Evolutionary conservation across 2,113 vertebrate species (phyloP).

Genomic region (Pelodiscus sinensis): DNA sequence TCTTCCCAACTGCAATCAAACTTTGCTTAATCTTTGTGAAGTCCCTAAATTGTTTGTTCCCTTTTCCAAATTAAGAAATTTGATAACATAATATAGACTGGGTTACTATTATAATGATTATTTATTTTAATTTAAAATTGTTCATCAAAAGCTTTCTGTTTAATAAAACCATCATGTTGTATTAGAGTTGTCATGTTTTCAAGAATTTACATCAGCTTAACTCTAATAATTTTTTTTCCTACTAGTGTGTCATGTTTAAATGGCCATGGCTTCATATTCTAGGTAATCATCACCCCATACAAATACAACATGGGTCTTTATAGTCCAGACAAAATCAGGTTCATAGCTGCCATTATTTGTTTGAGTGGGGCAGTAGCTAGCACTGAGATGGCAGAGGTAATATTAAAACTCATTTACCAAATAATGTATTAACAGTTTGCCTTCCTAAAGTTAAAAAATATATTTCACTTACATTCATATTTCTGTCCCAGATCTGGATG

Average conservation of each 20-base stretch:
- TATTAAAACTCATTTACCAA: rapidly evolving
- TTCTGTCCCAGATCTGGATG: constrained; percentile 98
- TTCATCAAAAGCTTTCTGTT: not conserved
- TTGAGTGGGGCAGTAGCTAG: not conserved
- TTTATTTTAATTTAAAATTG: not conserved
- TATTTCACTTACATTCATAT: constrained; percentile 88
- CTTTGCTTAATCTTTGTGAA: constrained; percentile 30
- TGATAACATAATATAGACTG: not conserved
- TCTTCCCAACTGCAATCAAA: constrained; percentile 17
- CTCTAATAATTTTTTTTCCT: not conserved
- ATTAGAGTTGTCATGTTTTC: not conserved
- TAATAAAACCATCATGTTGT: not conserved
- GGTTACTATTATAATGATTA: not conserved
- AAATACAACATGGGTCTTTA: too few relatives aligned
- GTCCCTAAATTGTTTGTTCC: not conserved
- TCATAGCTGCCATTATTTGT: not conserved
- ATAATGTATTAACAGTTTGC: not conserved
- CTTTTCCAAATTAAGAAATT: constrained; percentile 32
- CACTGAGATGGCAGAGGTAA: not conserved
- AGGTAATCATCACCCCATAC: not conserved
- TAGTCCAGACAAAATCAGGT: not conserved
- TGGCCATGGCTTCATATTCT: not conserved
- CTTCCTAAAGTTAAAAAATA: not conserved
- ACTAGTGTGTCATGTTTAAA: not conserved
- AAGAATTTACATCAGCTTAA: not conserved